Evolutionary conservation across 1,140 invertebrate genomes (phyloP), one percentile per base, ranked within the genome.

Genomic region (Reticulitermes speratus): DNA sequence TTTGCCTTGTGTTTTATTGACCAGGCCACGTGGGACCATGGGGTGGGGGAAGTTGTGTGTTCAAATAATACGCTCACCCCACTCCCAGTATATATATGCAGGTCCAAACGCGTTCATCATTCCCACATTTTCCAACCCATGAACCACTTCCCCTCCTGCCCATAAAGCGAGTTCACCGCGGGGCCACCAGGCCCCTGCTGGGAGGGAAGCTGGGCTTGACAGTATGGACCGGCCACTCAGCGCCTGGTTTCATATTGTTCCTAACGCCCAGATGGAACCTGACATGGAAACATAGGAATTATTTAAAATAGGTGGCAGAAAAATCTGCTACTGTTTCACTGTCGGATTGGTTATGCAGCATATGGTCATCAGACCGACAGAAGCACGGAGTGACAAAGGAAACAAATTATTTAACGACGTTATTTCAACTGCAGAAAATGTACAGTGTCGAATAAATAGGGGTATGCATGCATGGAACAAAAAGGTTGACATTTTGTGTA

Each of bases 111-210:
- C 65, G n/a, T 25, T n/a, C 65, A 75, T 75, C 65, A 75, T 75
- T 75, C 65, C 65, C 65, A 75, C 65, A 75, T 75, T 75, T 75
- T 75, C 65, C 65, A 75, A 25, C n/a, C 65, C 65, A 75, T 75
- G 65, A 75, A 75, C 65, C 65, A 75, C n/a, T 75, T 8, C 65
- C 65, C 65, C n/a, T n/a, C n/a, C 65, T 11, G n/a, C 65, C 65
- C 65, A 75, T 75, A 30, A 75, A 75, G 25, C n/a, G 65, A 75
- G n/a, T 25, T 75, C 65, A 25, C 65, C 65, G n/a, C 65, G 25
- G 65, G 65, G 65, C n/a, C 65, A 8, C 65, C 25, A 55, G 25
- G 25, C n/a, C 65, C 65, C 65, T 75, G 65, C n/a, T 75, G 25
- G 65, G 65, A n/a, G n/a, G 65, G 65, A 25, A 75, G 65, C 16